Base-by-base conservation (phyloP, 2,113 vertebrate genomes). In the Otocyon megalotis region DNA sequence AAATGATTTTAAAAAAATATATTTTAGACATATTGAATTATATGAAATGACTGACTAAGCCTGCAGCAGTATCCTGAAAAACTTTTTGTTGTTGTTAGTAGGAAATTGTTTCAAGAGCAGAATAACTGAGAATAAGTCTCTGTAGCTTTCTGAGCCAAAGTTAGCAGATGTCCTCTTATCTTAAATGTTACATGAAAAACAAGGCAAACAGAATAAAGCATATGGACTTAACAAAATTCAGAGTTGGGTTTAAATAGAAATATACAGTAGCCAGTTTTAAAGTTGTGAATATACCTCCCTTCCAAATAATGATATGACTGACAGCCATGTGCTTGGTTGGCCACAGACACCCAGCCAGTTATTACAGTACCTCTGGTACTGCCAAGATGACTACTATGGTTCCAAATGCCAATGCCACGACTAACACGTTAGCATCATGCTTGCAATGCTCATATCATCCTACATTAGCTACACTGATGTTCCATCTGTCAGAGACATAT, bases 121-220 rank as follows among this genome's bases (percentile, higher is more conserved):
- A 90, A 63, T 92, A 30, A 69, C 43, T 93, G 63, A 92, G 43
- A 79, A 69, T 88, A 91, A 76, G n/a, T 77, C 20, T 19, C 50
- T 58, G 11, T 63, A 82, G n/a, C 9, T 89, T 86, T 96, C 50
- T 37, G 71, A 96, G 76, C 74, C 69, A 92, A 95, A 95, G 15
- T 94, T 92, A 90, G 58, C 89, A 92, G 43, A 96, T 96, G 89
- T 56, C 82, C 43, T 80, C 58, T 96, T 90, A 88, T 94, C 92
- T 96, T 77, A 88, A 93, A 96, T 93, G 95, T 58, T 85, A 88
- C 67, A 88, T 28, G 69, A 84, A 60, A 77, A 97, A 60, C 43
- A 88, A 87, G 54, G 24, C 62, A 87, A 94, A 94, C 62, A 93
- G 24, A 96, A 14, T 14, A 93, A 97, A 97, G 50, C 60, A 71